Conservation (phyloP, 2,797 vertebrate species). For the Chanos chanos region DNA sequence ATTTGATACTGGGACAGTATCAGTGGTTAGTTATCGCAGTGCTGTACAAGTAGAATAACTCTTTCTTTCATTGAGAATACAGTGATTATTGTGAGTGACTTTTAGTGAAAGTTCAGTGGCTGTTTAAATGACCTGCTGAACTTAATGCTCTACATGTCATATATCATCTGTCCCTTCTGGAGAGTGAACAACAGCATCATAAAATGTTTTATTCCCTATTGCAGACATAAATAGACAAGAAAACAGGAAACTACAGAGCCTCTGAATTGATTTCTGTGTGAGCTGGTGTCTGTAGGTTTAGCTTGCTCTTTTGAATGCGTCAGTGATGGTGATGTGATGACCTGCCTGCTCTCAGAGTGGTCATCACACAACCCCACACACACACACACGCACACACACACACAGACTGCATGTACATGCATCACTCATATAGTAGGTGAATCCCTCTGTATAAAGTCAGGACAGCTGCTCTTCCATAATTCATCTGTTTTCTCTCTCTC, state of each 20-base stretch:
- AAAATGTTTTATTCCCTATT: neutral
- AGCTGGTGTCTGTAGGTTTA: slow-evolving; percentile 7
- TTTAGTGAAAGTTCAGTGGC: too few relatives aligned
- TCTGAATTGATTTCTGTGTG: slow-evolving; percentile 16
- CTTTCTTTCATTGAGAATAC: too few relatives aligned
- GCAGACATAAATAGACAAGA: slow-evolving; percentile 3
- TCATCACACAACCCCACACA: neutral
- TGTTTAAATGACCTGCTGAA: too few relatives aligned
- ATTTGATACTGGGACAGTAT: too few relatives aligned
- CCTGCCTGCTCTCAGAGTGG: slow-evolving; percentile 1
- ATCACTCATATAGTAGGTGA: neutral
- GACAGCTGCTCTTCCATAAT: neutral
- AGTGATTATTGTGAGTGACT: too few relatives aligned
- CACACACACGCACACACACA: neutral
- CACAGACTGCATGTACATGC: neutral
- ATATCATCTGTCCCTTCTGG: neutral
- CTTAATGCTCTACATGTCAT: neutral
- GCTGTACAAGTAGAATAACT: too few relatives aligned
- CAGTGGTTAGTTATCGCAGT: too few relatives aligned
- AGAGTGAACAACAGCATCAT: slow-evolving; percentile 3
- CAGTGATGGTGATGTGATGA: slow-evolving; percentile 2
- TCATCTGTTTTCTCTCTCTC: slow-evolving; percentile 5
- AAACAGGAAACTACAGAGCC: slow-evolving; percentile 16
- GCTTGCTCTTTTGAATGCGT: slow-evolving; percentile 14
- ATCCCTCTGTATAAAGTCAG: too few relatives aligned